These are phyloP conservation scores for Poeciliopsis paucimaculata DNA, from an alignment of 2,797 vertebrate species.

Conservation along the genomic window DNA sequence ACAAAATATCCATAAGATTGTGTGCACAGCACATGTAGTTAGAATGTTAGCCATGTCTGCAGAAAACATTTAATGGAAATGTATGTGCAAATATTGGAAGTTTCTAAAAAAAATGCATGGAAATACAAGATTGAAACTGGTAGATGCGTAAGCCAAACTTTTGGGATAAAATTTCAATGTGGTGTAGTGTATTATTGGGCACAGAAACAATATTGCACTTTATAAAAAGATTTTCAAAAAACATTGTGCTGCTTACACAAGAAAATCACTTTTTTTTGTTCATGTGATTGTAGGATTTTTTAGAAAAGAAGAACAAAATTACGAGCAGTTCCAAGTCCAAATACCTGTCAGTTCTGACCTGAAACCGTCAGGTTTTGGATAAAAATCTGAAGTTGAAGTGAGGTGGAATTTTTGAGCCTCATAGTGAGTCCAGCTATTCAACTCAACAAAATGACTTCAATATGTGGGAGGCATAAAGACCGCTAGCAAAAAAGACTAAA, in stretches of 20 bases:
- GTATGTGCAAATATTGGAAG: neutral
- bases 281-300: neutral
- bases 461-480: neutral
- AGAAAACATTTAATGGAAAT: neutral
- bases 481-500: neutral
- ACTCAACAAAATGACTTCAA: neutral
- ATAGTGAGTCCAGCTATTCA: neutral
- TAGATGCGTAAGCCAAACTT: neutral
- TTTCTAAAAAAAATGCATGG: neutral
- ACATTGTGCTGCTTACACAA: neutral
- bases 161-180: neutral
- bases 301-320: neutral
- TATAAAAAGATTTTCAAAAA: neutral
- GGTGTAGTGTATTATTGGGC: too few species aligned
- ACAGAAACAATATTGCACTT: neutral
- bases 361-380: neutral
- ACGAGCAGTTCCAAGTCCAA: neutral
- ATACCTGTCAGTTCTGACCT: neutral
- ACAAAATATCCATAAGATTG: neutral
- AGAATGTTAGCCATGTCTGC: neutral
- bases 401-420: neutral
- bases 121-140: neutral
- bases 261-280: neutral
- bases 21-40: neutral
- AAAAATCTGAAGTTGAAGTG: neutral